Conservation (phyloP, 2,113 vertebrate genomes). For the Piaya cayana region DNA sequence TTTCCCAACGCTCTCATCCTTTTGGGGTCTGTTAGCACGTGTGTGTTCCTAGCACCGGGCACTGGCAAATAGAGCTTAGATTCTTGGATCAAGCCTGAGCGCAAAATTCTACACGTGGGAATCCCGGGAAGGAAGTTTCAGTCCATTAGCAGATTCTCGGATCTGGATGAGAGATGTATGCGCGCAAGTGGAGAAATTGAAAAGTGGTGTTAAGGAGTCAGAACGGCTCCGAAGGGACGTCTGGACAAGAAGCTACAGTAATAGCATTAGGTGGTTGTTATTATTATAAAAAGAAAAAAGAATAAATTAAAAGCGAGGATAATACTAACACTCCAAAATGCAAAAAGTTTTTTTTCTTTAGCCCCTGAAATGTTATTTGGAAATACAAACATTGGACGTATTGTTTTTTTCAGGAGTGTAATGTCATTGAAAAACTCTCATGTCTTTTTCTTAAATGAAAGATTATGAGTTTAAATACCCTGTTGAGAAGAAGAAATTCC, state of each 20-base stretch:
- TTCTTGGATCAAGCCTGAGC: slow-evolving; percentile 37
- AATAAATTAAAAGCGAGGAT: not conserved
- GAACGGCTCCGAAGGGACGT: slow-evolving; percentile 70
- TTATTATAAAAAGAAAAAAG: slow-evolving; percentile 43
- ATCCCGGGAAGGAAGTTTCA: slow-evolving; percentile 57
- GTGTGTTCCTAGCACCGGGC: not conserved
- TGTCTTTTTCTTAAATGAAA: not conserved
- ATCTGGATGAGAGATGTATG: slow-evolving; percentile 65
- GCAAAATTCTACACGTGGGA: slow-evolving; percentile 59
- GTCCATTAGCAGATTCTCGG: slow-evolving; percentile 58
- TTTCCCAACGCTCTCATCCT: not conserved
- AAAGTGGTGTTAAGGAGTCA: slow-evolving; percentile 75
- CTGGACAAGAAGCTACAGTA: slow-evolving; percentile 49
- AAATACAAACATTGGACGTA: not conserved
- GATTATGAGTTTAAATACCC: no score
- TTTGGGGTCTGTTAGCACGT: not conserved
- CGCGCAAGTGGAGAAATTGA: slow-evolving; percentile 70
- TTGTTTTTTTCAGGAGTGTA: not conserved
- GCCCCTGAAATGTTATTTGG: not conserved
- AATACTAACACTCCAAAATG: not conserved
- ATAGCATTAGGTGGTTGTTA: slow-evolving; percentile 46
- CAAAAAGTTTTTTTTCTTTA: not conserved
- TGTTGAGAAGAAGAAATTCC: not conserved
- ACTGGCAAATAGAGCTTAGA: slow-evolving; percentile 22
- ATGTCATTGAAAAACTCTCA: not conserved